Evolutionary conservation across 1,140 invertebrate genomes (phyloP).

Genomic region (Cherax quadricarinatus): DNA sequence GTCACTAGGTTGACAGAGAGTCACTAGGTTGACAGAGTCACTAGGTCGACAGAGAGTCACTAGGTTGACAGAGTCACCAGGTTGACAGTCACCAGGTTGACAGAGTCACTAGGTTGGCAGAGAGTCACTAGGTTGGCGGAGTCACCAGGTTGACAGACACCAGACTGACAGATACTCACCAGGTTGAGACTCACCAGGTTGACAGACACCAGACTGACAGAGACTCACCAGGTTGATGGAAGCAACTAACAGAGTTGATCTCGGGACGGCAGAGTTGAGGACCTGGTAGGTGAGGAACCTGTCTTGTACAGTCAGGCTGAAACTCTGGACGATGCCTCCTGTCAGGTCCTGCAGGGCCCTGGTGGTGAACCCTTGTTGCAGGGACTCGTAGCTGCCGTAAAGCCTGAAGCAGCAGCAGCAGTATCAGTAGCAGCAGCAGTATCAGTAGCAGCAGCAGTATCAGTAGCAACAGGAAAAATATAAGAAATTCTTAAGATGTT

Average conservation of each 20-base stretch:
- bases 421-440: no score
- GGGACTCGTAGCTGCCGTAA: slow-evolving; percentile 85
- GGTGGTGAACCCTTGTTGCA: slow-evolving; percentile 82
- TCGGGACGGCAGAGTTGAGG: slow-evolving; percentile 84
- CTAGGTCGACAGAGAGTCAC: no score
- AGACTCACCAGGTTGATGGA: slow-evolving; percentile 80
- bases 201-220: background rate
- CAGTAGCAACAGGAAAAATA: background rate
- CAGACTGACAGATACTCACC: no score
- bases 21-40: no score
- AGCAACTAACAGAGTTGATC: slow-evolving; percentile 84
- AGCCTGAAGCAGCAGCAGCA: slow-evolving; percentile 79
- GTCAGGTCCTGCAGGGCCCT: slow-evolving; percentile 87
- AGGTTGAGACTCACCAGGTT: no score
- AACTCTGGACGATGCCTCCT: slow-evolving; percentile 87
- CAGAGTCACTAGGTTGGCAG: no score
- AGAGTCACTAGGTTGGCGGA: no score
- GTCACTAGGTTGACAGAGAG: no score
- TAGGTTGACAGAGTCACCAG: no score
- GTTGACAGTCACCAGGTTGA: no score
- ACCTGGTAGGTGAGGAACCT: slow-evolving; percentile 84
- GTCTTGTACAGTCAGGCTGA: slow-evolving; percentile 82
- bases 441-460: slow-evolving; percentile 47
- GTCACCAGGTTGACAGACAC: no score
- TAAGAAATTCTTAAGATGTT: background rate